phyloP scores from a whole-genome alignment of 2,113 vertebrate species.

The Alosa alosa region DNA sequence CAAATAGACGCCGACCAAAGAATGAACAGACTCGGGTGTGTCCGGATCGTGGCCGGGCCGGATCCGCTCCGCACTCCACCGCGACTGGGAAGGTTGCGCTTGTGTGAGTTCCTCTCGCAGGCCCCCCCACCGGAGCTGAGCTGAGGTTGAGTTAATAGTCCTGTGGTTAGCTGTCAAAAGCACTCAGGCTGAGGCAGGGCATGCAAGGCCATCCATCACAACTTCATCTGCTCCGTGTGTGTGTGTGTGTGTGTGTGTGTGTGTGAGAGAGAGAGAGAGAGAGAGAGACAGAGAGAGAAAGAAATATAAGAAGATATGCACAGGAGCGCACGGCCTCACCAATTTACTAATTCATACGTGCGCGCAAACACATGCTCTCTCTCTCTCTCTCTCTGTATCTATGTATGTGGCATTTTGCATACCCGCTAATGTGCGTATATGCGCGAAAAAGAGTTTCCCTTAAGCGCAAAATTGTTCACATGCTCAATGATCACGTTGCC shows the following conservation, averaged over 20 bases:
- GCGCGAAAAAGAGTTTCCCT: not conserved
- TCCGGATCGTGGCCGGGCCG: not conserved
- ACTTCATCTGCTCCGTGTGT: conserved; percentile 1
- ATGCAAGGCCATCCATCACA: conserved; percentile 7
- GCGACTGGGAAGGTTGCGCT: not conserved
- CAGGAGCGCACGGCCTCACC: too few species aligned
- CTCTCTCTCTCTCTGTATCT: not conserved
- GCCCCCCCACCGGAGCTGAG: not conserved
- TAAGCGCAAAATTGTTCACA: not conserved
- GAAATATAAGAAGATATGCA: too few species aligned
- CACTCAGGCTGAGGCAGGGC: not conserved
- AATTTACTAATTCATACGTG: too few species aligned
- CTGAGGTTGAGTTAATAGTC: not conserved
- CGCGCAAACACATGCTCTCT: not conserved
- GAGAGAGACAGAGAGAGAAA: too few species aligned
- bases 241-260: conserved; percentile 5
- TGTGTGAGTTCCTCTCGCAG: not conserved
- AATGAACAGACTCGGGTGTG: not conserved
- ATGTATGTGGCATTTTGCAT: not conserved
- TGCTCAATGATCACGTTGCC: not conserved
- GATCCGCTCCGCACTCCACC: not conserved
- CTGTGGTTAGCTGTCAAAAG: conserved; percentile 9
- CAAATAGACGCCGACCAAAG: not conserved
- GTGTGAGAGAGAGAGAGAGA: not conserved
- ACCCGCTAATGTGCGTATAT: not conserved